Evolutionary conservation across 2,888 invertebrate species (phyloP).

Genomic region (Meta bourneti): DNA sequence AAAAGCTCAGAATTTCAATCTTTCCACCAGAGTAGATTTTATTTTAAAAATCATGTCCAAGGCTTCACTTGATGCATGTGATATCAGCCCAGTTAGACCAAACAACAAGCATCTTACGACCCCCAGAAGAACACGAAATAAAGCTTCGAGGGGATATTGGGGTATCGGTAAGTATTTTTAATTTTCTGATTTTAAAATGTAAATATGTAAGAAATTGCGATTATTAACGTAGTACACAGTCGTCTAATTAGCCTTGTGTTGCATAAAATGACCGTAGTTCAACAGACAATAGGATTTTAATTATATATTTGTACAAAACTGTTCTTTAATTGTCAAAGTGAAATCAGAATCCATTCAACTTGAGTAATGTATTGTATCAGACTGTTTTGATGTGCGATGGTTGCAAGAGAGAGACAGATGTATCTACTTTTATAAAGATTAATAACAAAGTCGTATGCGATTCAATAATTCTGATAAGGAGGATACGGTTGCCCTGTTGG

Average conservation of each 20-base stretch:
- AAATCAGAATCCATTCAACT: background rate
- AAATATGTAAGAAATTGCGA: no score
- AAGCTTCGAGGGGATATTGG: conserved; percentile 56
- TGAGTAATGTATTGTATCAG: background rate
- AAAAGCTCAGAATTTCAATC: background rate
- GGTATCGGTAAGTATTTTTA: conserved; percentile 34
- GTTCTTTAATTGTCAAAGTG: background rate
- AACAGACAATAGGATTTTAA: background rate
- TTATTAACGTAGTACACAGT: background rate
- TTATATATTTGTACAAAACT: background rate
- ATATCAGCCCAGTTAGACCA: conserved; percentile 31
- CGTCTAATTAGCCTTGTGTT: background rate
- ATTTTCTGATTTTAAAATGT: no score
- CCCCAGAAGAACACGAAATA: conserved; percentile 27
- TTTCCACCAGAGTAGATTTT: background rate
- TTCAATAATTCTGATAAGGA: no score
- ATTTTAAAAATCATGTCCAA: conserved; percentile 23
- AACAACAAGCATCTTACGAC: conserved; percentile 45
- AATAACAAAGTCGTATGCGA: no score
- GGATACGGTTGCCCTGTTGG: no score
- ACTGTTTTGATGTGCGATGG: no score
- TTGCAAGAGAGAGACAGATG: no score
- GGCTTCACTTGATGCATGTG: conserved; percentile 9
- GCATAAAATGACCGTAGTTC: background rate
- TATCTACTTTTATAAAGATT: no score